Conservation (phyloP, 2,113 vertebrate genomes). For the Scartelaos histophorus region DNA sequence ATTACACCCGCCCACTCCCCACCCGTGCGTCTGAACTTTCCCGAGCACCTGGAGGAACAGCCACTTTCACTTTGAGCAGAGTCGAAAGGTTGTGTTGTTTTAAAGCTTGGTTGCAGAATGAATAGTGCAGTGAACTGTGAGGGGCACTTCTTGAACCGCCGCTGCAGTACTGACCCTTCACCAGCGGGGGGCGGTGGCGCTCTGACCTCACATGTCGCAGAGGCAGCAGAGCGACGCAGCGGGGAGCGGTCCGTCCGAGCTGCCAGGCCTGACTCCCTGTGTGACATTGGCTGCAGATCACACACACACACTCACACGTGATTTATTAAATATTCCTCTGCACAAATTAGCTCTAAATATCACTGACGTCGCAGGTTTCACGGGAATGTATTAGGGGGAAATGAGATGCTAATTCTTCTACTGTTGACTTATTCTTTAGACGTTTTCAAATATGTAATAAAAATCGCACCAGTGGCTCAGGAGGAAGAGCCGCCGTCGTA, state of each 20-base stretch:
- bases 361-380: constrained; percentile 62
- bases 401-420: constrained; percentile 24
- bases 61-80: constrained; percentile 65
- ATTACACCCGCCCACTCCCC: neutral
- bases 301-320: constrained; percentile 26
- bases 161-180: constrained; percentile 71
- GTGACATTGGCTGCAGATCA: constrained; percentile 70
- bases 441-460: neutral
- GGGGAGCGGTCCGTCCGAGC: constrained; percentile 58
- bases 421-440: neutral
- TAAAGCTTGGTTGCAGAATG: constrained; percentile 52
- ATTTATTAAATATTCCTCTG: constrained; percentile 62
- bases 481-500: neutral
- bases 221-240: constrained; percentile 37
- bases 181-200: constrained; percentile 73
- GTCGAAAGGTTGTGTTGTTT: constrained; percentile 52
- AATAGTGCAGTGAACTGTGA: constrained; percentile 69
- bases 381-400: constrained; percentile 62
- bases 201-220: constrained; percentile 58
- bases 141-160: constrained; percentile 54
- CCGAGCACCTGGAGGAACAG: constrained; percentile 31
- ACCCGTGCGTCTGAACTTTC: constrained; percentile 14
- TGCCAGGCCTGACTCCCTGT: constrained; percentile 59
- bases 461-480: neutral
- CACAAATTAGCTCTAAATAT: constrained; percentile 71